phyloP scores from a whole-genome alignment of 2,797 vertebrate genomes.

The Halcyon badia region DNA sequence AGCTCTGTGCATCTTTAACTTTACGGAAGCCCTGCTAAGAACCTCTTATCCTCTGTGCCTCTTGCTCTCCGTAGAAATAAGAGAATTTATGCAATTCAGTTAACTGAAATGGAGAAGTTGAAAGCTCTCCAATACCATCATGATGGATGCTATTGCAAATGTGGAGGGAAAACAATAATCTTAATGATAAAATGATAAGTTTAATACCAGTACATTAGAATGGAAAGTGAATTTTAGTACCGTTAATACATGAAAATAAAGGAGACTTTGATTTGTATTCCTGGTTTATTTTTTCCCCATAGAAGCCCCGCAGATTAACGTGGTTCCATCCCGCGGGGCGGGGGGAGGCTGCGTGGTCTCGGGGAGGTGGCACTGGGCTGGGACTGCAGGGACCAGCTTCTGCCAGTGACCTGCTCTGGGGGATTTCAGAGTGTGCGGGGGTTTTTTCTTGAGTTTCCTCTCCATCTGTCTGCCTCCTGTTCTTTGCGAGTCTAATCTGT shows the following conservation, averaged over 20 bases:
- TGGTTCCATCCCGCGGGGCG: neutral
- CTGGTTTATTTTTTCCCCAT: neutral
- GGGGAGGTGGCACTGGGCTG: neutral
- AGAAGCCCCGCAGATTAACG: neutral
- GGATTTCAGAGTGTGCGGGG: neutral
- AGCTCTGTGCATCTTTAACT: slow-evolving; percentile 15
- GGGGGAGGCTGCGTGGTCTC: neutral
- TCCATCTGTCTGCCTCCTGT: neutral
- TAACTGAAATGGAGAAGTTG: slow-evolving; percentile 39
- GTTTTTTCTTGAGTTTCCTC: neutral
- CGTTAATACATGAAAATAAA: neutral
- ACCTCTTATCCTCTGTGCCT: neutral
- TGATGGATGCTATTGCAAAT: slow-evolving; percentile 48
- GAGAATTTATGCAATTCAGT: slow-evolving; percentile 48
- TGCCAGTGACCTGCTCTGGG: neutral
- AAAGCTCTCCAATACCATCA: slow-evolving; percentile 23
- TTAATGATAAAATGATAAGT: slow-evolving; percentile 45
- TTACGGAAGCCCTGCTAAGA: slow-evolving; percentile 5
- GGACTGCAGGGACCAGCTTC: neutral
- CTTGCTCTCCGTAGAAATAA: slow-evolving; percentile 16
- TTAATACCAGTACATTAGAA: slow-evolving; percentile 18
- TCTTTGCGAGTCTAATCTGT: neutral
- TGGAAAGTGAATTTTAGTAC: neutral
- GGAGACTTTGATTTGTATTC: neutral
- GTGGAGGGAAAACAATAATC: slow-evolving; percentile 49